Percentiles rank a stretch among this genome's conserved stretches.
Evolutionary conservation across 2,113 vertebrate genomes (phyloP).

Genomic region (Nannobrachium achirus): DNA sequence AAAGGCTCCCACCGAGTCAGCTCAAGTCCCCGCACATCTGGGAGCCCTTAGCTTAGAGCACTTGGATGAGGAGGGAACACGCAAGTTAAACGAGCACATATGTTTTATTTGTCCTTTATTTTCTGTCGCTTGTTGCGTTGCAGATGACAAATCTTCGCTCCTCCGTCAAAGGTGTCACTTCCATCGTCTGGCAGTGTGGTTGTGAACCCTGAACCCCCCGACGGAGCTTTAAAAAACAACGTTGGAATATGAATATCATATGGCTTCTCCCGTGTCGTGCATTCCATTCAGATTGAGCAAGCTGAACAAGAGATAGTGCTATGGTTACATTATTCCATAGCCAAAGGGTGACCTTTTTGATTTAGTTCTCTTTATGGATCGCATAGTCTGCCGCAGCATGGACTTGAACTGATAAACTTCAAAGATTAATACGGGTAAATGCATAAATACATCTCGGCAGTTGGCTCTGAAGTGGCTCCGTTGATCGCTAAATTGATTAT

Average conservation of each 20-base stretch:
- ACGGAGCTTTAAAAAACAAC: slow-evolving; percentile 25
- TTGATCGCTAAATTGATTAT: neutral
- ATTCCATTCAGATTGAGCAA: slow-evolving; percentile 38
- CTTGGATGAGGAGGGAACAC: slow-evolving; percentile 40
- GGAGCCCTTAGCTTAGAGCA: slow-evolving; percentile 65
- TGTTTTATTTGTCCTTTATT: slow-evolving; percentile 23
- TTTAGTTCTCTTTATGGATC: slow-evolving; percentile 1
- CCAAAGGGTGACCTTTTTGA: slow-evolving; percentile 11
- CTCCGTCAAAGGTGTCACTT: slow-evolving; percentile 61
- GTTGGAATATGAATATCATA: slow-evolving; percentile 55
- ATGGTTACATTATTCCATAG: slow-evolving; percentile 7
- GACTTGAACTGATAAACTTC: neutral
- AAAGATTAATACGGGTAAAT: neutral
- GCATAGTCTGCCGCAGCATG: slow-evolving; percentile 7
- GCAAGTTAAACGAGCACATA: slow-evolving; percentile 43
- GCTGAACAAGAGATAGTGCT: neutral
- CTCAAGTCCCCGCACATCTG: slow-evolving; percentile 66
- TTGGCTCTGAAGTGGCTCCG: neutral
- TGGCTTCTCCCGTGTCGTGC: slow-evolving; percentile 36
- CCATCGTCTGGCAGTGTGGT: slow-evolving; percentile 45
- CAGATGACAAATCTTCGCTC: slow-evolving; percentile 53
- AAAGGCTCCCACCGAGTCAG: slow-evolving; percentile 10
- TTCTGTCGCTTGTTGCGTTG: slow-evolving; percentile 43
- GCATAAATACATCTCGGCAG: neutral
- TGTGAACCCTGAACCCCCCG: slow-evolving; percentile 41